A percentile compares a stretch with the other conserved stretches of the same genome.
phyloP scores from a whole-genome alignment of 2,888 invertebrate genomes.

The Cylindroiulus punctatus region DNA sequence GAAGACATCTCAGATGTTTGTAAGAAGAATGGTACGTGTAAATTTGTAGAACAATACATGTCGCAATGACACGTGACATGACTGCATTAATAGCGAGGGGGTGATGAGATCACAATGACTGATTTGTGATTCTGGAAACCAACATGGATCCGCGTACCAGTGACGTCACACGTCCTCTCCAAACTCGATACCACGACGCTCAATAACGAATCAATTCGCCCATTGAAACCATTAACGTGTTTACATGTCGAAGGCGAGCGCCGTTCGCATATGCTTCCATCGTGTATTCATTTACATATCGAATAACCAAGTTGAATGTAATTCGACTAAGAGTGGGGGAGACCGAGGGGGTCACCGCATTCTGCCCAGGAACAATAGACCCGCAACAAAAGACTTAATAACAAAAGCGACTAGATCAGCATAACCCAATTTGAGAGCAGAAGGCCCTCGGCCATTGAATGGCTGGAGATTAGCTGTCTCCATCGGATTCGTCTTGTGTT shows the following conservation, averaged over 20 bases:
- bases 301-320: slow-evolving; percentile 38
- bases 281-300: slow-evolving; percentile 22
- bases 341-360: neutral
- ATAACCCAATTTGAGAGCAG: neutral
- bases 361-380: neutral
- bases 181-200: neutral
- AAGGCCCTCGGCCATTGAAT: neutral
- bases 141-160: neutral
- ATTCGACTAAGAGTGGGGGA: slow-evolving; percentile 16
- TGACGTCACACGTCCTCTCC: neutral
- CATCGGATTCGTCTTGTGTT: neutral
- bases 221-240: slow-evolving; percentile 13
- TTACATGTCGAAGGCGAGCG: neutral
- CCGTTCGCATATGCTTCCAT: neutral
- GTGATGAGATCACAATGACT: too few relatives aligned
- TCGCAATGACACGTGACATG: too few relatives aligned
- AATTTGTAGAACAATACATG: too few relatives aligned
- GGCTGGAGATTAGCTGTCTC: neutral
- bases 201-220: slow-evolving; percentile 13
- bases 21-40: too few relatives aligned
- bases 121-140: too few relatives aligned
- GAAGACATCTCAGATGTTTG: too few relatives aligned
- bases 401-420: slow-evolving; percentile 1
- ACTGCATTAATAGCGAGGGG: too few relatives aligned
- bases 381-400: neutral